Evolutionary conservation across 1,140 invertebrate genomes (phyloP).

Genomic region (Reticulitermes speratus): DNA sequence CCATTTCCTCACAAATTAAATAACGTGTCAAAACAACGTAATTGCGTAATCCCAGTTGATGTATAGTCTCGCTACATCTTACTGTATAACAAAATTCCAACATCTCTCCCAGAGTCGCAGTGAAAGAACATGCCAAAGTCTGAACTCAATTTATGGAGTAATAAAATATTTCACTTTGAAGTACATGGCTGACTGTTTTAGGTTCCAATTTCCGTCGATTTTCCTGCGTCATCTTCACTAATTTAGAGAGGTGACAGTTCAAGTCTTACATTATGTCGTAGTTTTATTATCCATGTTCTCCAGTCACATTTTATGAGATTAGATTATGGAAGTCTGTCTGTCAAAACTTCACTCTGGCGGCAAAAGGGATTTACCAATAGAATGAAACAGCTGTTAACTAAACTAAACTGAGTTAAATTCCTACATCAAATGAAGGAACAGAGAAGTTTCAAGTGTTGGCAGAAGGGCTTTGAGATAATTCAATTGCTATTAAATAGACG

Average conservation of each 20-base stretch:
- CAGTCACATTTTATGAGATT: slow-evolving; percentile 2
- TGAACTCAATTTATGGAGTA: neutral
- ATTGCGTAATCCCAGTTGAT: neutral
- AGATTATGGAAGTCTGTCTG: slow-evolving; percentile 12
- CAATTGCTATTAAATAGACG: slow-evolving; percentile 4
- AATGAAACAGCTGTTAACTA: neutral
- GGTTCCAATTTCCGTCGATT: too few species aligned
- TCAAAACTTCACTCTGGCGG: neutral
- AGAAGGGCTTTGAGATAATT: neutral
- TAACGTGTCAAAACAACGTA: too few species aligned
- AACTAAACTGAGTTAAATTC: slow-evolving; percentile 9
- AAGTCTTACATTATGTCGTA: neutral
- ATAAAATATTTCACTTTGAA: slow-evolving; percentile 10
- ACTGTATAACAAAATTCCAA: neutral
- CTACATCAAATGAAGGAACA: neutral
- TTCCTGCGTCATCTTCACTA: neutral
- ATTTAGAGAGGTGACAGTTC: neutral
- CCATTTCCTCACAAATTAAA: too few species aligned
- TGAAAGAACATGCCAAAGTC: neutral
- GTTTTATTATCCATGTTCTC: neutral
- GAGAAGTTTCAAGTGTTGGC: neutral
- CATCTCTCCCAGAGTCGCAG: neutral
- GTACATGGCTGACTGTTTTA: neutral
- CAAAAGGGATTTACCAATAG: neutral
- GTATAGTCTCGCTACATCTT: neutral